phyloP scores from a whole-genome alignment of 2,888 invertebrate species.

The Lochmaea crataegi region DNA sequence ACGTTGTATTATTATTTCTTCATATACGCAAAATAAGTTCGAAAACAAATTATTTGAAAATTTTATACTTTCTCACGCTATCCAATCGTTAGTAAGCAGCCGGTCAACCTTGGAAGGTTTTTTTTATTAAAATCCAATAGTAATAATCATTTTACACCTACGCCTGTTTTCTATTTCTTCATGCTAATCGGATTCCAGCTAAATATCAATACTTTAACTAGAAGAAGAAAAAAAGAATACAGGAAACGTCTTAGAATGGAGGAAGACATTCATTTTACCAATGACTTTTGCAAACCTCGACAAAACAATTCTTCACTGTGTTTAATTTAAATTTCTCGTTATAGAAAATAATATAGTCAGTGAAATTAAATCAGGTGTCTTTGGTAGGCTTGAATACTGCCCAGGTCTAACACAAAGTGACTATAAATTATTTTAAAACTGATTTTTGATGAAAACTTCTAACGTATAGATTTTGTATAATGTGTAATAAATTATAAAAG shows the following conservation, averaged over 20 bases:
- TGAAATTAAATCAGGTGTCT: too few species aligned
- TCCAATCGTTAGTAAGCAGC: neutral
- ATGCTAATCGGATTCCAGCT: conserved; percentile 19
- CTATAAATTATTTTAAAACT: neutral
- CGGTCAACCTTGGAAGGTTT: conserved; percentile 16
- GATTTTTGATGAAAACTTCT: too few species aligned
- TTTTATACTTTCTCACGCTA: conserved; percentile 27
- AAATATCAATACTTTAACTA: conserved; percentile 11
- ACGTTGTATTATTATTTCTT: conserved; percentile 4
- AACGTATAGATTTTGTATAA: too few species aligned
- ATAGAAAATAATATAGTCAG: neutral
- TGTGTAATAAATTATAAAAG: too few species aligned
- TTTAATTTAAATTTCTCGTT: too few species aligned
- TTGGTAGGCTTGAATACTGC: neutral
- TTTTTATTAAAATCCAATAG: conserved; percentile 14
- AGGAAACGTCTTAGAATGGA: conserved; percentile 7
- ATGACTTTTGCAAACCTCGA: neutral
- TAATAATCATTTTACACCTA: conserved; percentile 24
- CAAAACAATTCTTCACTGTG: too few species aligned
- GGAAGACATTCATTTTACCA: conserved; percentile 28
- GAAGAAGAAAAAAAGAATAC: conserved; percentile 11
- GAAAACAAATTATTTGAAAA: conserved; percentile 4
- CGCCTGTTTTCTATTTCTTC: conserved; percentile 28
- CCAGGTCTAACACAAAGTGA: conserved; percentile 2
- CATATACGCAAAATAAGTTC: neutral